Percentiles rank a stretch among this genome's conserved stretches.
Conservation (phyloP, 2,113 vertebrate genomes). For the Pogona vitticeps region DNA sequence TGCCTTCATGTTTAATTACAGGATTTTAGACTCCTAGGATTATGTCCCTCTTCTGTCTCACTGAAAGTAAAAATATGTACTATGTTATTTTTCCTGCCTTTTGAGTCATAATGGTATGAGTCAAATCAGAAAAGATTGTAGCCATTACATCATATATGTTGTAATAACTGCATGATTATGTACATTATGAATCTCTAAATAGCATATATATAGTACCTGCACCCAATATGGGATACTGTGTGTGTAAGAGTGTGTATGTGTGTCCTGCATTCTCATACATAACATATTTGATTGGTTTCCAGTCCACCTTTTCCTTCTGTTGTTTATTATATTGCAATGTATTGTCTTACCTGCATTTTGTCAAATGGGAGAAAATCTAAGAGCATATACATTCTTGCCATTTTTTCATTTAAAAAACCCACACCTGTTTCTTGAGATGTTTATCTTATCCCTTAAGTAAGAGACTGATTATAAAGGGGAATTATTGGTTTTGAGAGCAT, state of each 20-base stretch:
- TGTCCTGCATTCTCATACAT: too few relatives aligned
- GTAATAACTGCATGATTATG: background rate
- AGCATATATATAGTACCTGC: too few relatives aligned
- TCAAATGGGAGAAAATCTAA: background rate
- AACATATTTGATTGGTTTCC: too few relatives aligned
- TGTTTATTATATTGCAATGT: too few relatives aligned
- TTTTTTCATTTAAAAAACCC: background rate
- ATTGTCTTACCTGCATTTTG: background rate
- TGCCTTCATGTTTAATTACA: conserved; percentile 30
- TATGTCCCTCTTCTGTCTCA: conserved; percentile 41
- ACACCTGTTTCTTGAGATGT: too few relatives aligned
- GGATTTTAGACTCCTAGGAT: conserved; percentile 39
- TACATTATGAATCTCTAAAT: background rate
- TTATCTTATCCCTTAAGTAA: background rate
- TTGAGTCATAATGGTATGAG: conserved; percentile 27
- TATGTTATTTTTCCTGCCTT: conserved; percentile 13
- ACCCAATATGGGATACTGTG: too few relatives aligned
- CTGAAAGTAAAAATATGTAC: conserved; percentile 21
- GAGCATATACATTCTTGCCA: background rate
- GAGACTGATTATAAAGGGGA: background rate
- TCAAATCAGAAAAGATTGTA: conserved; percentile 30
- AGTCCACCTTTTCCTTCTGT: too few relatives aligned
- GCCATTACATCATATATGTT: conserved; percentile 16
- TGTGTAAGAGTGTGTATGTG: too few relatives aligned
- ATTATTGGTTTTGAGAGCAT: too few relatives aligned